These are phyloP conservation scores for Halictus ligatus DNA, from an alignment of 2,888 invertebrate genomes.

Conservation along the genomic window DNA sequence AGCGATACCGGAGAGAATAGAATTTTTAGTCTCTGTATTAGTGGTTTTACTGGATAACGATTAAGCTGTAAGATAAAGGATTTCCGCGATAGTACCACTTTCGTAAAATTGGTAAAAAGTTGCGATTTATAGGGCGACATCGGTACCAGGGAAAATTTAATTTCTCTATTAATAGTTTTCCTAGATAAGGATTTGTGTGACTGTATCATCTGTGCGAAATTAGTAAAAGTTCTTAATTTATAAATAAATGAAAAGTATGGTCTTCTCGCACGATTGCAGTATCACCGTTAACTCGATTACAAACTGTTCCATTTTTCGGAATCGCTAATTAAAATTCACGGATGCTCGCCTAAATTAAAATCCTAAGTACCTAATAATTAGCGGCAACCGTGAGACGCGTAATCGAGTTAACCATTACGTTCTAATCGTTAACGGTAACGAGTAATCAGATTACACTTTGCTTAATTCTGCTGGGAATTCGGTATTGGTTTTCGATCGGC, in stretches of 20 bases:
- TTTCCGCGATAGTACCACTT: neutral
- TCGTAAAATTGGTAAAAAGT: neutral
- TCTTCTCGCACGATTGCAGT: neutral
- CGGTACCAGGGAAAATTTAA: too few species aligned
- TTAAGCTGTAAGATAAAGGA: too few species aligned
- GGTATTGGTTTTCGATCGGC: neutral
- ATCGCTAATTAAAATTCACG: neutral
- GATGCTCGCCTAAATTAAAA: neutral
- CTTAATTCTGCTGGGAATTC: neutral
- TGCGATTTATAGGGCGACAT: neutral
- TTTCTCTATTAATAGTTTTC: too few species aligned
- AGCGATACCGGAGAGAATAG: neutral
- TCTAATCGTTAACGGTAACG: neutral
- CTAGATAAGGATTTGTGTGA: too few species aligned
- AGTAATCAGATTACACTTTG: neutral
- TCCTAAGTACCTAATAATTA: neutral
- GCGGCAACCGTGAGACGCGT: neutral
- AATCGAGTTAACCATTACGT: neutral
- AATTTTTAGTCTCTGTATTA: neutral
- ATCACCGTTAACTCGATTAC: neutral
- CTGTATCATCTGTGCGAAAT: too few species aligned
- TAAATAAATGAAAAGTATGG: neutral
- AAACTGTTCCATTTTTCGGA: neutral
- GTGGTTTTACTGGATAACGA: neutral
- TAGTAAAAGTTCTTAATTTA: too few species aligned